A percentile compares a stretch with the other conserved stretches of the same genome.
phyloP scores from a whole-genome alignment of 2,113 vertebrate species.

The Jaculus jaculus region DNA sequence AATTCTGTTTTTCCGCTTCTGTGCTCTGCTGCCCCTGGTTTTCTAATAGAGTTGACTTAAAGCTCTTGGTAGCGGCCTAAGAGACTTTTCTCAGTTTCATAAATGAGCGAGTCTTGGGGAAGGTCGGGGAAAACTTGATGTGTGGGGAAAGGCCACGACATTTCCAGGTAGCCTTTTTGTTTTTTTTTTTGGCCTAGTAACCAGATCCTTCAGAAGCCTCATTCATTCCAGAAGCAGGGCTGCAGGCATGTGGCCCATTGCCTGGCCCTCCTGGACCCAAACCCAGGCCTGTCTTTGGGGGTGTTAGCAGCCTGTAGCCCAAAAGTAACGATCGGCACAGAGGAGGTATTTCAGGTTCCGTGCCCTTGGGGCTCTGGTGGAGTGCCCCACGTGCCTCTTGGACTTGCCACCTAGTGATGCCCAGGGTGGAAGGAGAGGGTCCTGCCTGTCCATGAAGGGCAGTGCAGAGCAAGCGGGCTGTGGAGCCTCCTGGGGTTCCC shows the following conservation, averaged over 20 bases:
- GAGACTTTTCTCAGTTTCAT: not conserved
- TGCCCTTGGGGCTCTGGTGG: not conserved
- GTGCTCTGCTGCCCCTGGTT: not conserved
- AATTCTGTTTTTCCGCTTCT: not conserved
- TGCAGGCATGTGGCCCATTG: not conserved
- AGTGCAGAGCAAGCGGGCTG: not conserved
- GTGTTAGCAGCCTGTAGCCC: not conserved
- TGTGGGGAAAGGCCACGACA: rapidly evolving
- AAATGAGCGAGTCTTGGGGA: not conserved
- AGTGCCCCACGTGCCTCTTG: rapidly evolving
- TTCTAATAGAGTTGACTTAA: too few relatives aligned
- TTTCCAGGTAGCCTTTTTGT: not conserved
- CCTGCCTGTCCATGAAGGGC: not conserved
- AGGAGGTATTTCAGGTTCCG: rapidly evolving
- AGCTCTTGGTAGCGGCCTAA: not conserved
- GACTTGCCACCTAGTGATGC: not conserved
- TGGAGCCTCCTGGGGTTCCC: not conserved
- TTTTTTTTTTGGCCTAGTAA: not conserved
- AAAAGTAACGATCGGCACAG: not conserved
- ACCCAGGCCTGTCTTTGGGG: not conserved
- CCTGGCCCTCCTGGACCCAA: not conserved
- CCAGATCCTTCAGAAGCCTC: not conserved
- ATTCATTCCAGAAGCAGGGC: not conserved
- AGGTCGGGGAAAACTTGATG: not conserved
- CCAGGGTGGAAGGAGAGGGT: not conserved